phyloP scores from a whole-genome alignment of 1,140 invertebrate genomes.

The Caenorhabditis remanei region DNA sequence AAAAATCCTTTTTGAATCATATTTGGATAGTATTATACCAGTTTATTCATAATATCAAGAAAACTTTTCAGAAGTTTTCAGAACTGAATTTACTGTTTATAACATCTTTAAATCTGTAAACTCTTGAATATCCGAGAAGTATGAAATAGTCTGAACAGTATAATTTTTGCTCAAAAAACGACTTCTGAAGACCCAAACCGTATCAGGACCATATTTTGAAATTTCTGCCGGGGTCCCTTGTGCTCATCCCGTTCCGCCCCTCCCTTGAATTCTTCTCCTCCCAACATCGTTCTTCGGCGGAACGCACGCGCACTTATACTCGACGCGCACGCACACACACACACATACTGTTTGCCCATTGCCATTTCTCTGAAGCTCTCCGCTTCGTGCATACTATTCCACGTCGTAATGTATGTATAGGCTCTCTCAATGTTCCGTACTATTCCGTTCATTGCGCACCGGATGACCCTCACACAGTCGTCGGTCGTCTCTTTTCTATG shows the following conservation, averaged over 20 bases:
- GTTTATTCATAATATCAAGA: too few relatives aligned
- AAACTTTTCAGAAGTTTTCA: too few relatives aligned
- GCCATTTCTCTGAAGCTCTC: conserved; percentile 32
- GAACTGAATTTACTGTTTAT: too few relatives aligned
- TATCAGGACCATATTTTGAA: neutral
- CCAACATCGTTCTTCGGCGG: conserved; percentile 43
- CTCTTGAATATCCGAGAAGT: too few relatives aligned
- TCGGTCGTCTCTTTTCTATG: neutral
- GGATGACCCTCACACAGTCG: conserved; percentile 27
- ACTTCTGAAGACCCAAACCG: too few relatives aligned
- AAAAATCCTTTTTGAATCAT: too few relatives aligned
- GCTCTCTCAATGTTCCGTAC: neutral
- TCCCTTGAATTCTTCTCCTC: conserved; percentile 4
- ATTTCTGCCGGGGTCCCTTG: neutral
- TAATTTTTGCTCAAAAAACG: too few relatives aligned
- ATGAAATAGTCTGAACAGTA: too few relatives aligned
- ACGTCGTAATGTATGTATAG: neutral
- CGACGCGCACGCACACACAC: conserved; percentile 47
- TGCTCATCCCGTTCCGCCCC: conserved; percentile 18
- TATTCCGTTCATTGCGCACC: conserved; percentile 22
- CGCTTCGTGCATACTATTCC: conserved; percentile 36
- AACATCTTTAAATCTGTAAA: too few relatives aligned
- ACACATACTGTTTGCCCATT: conserved; percentile 48
- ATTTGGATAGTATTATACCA: too few relatives aligned
- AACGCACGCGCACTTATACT: conserved; percentile 56